Conservation (phyloP, 2,113 vertebrate species). For the Speoplatyrhinus poulsoni region DNA sequence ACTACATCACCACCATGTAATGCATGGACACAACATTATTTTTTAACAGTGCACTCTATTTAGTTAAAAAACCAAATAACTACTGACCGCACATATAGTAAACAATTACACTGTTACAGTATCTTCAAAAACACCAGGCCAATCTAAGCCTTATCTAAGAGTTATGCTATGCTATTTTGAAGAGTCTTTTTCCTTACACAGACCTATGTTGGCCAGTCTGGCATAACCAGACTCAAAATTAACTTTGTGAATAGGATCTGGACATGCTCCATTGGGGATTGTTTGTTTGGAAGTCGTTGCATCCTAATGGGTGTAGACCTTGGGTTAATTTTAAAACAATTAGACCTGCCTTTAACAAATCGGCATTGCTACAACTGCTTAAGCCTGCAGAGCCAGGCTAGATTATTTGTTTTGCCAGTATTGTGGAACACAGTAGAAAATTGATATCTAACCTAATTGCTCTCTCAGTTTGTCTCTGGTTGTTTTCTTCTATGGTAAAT, state of each 20-base stretch:
- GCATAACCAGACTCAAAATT: no score
- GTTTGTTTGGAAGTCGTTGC: no score
- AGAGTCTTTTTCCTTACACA: conserved; percentile 19
- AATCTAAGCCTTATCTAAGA: no score
- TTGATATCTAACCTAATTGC: conserved; percentile 20
- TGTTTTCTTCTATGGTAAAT: no score
- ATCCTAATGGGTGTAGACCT: no score
- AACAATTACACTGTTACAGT: conserved; percentile 14
- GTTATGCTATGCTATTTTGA: conserved; percentile 5
- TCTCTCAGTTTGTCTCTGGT: no score
- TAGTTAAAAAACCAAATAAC: not conserved
- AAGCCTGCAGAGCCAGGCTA: no score
- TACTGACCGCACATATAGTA: conserved; percentile 5
- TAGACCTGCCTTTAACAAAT: no score
- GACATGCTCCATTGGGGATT: no score
- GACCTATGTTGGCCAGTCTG: conserved; percentile 7
- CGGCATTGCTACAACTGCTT: no score
- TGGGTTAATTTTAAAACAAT: no score
- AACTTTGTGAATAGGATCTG: no score
- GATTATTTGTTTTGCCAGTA: not conserved
- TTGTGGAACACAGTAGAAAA: conserved; percentile 18
- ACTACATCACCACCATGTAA: not conserved
- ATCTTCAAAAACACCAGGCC: conserved; percentile 15
- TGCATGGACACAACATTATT: conserved; percentile 1
- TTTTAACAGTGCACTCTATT: not conserved